phyloP scores from a whole-genome alignment of 1,140 invertebrate species.

The Bicyclus anynana region DNA sequence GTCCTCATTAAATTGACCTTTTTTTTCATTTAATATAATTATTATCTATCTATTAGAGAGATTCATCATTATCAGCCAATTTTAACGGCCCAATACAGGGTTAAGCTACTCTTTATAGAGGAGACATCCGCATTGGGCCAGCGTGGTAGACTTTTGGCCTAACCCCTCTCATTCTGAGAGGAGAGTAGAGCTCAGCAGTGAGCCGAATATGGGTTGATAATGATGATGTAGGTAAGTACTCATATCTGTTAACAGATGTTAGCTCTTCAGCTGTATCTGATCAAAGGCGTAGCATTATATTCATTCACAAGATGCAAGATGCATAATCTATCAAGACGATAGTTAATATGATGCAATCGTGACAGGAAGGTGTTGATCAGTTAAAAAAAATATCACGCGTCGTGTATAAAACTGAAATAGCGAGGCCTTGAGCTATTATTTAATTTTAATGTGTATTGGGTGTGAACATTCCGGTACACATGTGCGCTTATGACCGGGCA shows the following conservation, averaged over 20 bases:
- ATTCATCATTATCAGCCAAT: too few relatives aligned
- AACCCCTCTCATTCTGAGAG: too few relatives aligned
- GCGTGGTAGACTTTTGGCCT: too few relatives aligned
- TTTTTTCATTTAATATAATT: not conserved
- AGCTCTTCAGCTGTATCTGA: too few relatives aligned
- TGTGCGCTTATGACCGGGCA: conserved; percentile 11
- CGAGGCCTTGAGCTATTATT: conserved; percentile 62
- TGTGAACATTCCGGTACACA: conserved; percentile 31
- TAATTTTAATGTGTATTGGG: conserved; percentile 66
- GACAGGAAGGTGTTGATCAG: conserved; percentile 2
- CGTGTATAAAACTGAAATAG: conserved; percentile 57
- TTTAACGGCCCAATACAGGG: too few relatives aligned
- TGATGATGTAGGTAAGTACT: too few relatives aligned
- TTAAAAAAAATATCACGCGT: conserved; percentile 20
- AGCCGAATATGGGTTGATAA: too few relatives aligned
- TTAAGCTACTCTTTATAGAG: too few relatives aligned
- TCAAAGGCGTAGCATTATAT: not conserved
- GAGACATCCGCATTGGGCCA: too few relatives aligned
- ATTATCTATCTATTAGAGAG: too few relatives aligned
- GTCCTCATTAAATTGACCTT: not conserved
- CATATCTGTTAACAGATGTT: too few relatives aligned
- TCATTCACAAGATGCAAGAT: not conserved
- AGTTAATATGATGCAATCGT: conserved; percentile 1
- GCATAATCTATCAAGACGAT: not conserved
- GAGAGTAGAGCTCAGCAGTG: too few relatives aligned